Evolutionary conservation across 2,113 vertebrate genomes (phyloP), one percentile per base, ranked within the genome.

Genomic region (Lophura nycthemera): DNA sequence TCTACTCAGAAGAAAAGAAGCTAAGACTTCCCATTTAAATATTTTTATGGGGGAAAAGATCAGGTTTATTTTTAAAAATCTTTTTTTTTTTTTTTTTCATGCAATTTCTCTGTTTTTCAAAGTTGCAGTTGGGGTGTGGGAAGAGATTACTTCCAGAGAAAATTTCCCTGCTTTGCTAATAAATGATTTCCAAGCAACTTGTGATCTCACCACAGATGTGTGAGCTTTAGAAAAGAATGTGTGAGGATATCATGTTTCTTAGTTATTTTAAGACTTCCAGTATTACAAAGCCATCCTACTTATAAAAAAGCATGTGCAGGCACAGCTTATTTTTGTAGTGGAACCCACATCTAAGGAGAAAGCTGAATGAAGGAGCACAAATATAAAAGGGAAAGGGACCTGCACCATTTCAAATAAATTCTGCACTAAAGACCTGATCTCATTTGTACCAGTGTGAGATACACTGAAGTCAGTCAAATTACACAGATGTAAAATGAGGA

Each of bases 221-320:
- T 59, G 59, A 89, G 20, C 54, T 92, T 95, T 82, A 92, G 89
- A 95, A 94, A 93, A 78, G 88, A 89, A 75, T 61, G 54, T 96
- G 81, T 78, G 71, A 89, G 70, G 64, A 74, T 90, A 95, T 92
- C 65, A 78, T 59, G 80, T 79, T 95, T 56, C 78, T 93, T 38
- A 88, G 54, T 47, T 97, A 95, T 97, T 97, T 97, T 94, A 94
- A 95, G 92, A 64, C 64, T 93, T 73, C 54, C 71, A 70, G 54
- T 83, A 86, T 93, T 93, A 96, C 84, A 95, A 95, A 97, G 43
- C 72, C 48, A 93, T 34, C 52, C 60, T 91, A 91, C 91, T 95
- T 96, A 87, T 79, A 92, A 48, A 93, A 81, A 57, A 60, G 5
- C 47, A 32, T 85, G 70, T 88, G 82, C 60, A 96, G 83, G 64